These are phyloP conservation scores for Melipona bicolor DNA, from an alignment of 2,888 invertebrate genomes.

Conservation along the genomic window DNA sequence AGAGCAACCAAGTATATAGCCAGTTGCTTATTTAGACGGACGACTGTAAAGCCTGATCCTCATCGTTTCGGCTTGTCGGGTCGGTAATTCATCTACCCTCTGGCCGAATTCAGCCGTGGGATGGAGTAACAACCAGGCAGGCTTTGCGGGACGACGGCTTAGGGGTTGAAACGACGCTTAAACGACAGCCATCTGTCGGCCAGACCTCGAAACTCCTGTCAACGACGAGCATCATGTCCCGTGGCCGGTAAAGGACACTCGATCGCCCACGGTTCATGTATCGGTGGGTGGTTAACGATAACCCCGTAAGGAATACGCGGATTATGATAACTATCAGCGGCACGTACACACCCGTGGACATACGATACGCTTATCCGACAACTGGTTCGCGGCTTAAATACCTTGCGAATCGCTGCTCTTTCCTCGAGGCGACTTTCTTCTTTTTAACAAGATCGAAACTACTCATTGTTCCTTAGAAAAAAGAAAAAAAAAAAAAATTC, in stretches of 20 bases:
- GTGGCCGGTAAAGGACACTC: conserved; percentile 80
- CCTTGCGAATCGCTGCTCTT: background rate
- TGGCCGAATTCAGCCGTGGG: conserved; percentile 67
- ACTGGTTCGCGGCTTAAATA: conserved; percentile 33
- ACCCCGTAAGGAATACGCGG: conserved; percentile 57
- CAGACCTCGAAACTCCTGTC: conserved; percentile 77
- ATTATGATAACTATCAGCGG: conserved; percentile 64
- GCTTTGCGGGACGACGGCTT: conserved; percentile 60
- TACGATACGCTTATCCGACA: conserved; percentile 35
- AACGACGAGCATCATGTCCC: conserved; percentile 66
- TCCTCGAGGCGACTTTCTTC: background rate
- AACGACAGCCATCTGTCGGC: conserved; percentile 82
- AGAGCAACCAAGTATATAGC: conserved; percentile 23
- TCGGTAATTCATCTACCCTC: conserved; percentile 81
- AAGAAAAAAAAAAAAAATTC: background rate
- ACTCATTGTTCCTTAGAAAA: no score
- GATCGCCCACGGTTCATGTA: conserved; percentile 67
- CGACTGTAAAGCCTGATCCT: conserved; percentile 65
- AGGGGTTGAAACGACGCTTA: conserved; percentile 80
- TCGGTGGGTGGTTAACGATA: conserved; percentile 82
- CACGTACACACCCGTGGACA: conserved; percentile 11
- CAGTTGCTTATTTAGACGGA: conserved; percentile 72
- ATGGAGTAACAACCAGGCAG: conserved; percentile 66
- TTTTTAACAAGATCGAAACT: background rate
- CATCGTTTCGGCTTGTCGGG: conserved; percentile 70